Base-by-base conservation (phyloP, 2,888 invertebrate species). In the Spialia ferax region DNA sequence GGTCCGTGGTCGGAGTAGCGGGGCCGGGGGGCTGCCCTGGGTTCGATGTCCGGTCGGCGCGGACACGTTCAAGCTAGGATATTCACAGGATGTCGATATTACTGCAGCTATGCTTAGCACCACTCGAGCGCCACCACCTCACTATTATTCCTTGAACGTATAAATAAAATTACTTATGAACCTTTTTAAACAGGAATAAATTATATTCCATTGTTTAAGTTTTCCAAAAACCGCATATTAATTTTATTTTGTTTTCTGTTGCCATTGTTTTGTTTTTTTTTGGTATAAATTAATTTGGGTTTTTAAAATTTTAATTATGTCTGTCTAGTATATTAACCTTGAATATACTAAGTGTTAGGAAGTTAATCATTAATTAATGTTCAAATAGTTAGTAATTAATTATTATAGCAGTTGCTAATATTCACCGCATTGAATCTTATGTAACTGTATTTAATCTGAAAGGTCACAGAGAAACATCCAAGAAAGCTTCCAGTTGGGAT, bases 1-100 rank as follows among this genome's bases (percentile, higher is more conserved):
- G n/a, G n/a, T 38, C 38, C 4, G 38, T 38, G 38, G 38, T 38
- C n/a, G 69, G 71, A 52, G 75, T 69, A 71, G 71, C 72, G 77
- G 66, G 75, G 66, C 42, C 29, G 29, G 74, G 69, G 71, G 74
- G 73, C 74, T 71, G 79, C 81, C 84, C 77, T 74, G 89, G 81
- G 92, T 90, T 92, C 92, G 92, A 87, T 75, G 92, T 73, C 91
- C 92, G 90, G 82, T 79, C 84, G 83, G 76, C 71, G 76, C 71
- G 79, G 79, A 59, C 79, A 54, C 73, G 77, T 75, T 73, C 77
- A 75, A 72, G 78, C 85, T 85, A 88, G 87, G 87, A 88, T 82
- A 85, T 78, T 80, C 82, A 82, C 88, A 91, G 91, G 91, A 91
- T 86, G 86, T 86, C 82, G 85, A 79, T 82, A 83, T 81, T 81